Percentiles rank a stretch among this genome's conserved stretches.
Conservation (phyloP, 1,140 invertebrate genomes). For the Musca vetustissima region DNA sequence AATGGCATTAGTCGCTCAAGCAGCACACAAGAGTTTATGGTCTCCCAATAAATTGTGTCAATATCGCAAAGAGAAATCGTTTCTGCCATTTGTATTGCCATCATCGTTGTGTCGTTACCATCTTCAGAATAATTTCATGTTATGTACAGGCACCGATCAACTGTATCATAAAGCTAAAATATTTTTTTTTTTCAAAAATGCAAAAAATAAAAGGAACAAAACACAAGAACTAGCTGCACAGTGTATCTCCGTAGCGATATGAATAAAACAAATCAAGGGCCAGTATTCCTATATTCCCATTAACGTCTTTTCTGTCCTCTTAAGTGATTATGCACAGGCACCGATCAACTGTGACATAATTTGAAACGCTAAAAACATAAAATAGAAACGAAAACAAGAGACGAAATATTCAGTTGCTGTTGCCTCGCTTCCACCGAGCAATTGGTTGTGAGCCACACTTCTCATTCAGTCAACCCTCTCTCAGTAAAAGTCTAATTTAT, state of each 20-base stretch:
- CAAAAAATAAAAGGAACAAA: constrained; percentile 6
- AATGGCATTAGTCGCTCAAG: constrained; percentile 16
- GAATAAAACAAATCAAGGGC: not conserved
- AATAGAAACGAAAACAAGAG: constrained; percentile 5
- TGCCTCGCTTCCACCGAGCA: no score
- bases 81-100: no score
- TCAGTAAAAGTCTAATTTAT: not conserved
- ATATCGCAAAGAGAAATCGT: no score
- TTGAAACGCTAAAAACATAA: no score
- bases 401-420: not conserved
- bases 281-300: not conserved
- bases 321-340: constrained; percentile 35
- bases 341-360: constrained; percentile 19
- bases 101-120: no score
- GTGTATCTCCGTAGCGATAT: no score
- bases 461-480: no score
- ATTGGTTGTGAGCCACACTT: no score
- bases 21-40: not conserved
- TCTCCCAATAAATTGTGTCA: no score
- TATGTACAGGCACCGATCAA: constrained; percentile 50
- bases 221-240: not conserved
- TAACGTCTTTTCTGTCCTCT: not conserved
- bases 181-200: constrained; percentile 36
- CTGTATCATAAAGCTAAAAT: constrained; percentile 49
- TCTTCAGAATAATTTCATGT: constrained; percentile 11